Evolutionary conservation across 2,888 invertebrate species (phyloP).

Genomic region (Teleogryllus oceanicus): DNA sequence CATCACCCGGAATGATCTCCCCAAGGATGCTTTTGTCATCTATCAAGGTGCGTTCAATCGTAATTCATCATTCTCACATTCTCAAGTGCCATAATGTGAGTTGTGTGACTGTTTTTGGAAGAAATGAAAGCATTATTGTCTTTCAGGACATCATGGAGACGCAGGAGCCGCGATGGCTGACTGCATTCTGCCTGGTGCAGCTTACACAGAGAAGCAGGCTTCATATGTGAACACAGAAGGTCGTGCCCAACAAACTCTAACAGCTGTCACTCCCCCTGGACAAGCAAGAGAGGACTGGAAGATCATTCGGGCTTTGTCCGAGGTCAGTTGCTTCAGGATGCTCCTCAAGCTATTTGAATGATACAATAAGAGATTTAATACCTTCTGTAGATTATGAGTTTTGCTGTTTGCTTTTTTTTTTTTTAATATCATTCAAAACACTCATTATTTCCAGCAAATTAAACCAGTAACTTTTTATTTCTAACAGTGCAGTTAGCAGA

Average conservation of each 20-base stretch:
- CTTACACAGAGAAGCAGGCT: slow-evolving; percentile 98
- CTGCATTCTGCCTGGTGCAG: slow-evolving; percentile 89
- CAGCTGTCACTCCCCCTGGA: slow-evolving; percentile 87
- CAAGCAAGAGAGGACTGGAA: slow-evolving; percentile 97
- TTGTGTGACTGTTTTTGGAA: background rate
- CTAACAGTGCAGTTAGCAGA: too few species aligned
- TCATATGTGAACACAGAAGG: slow-evolving; percentile 98
- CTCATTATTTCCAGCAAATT: too few species aligned
- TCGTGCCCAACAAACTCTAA: slow-evolving; percentile 83
- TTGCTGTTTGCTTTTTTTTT: too few species aligned
- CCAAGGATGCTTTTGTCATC: slow-evolving; percentile 77
- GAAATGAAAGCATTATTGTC: too few species aligned
- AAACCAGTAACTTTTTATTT: background rate
- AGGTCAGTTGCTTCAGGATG: slow-evolving; percentile 56
- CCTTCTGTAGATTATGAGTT: background rate
- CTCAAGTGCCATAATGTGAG: background rate
- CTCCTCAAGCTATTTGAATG: background rate
- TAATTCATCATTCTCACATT: background rate
- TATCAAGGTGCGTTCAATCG: slow-evolving; percentile 66
- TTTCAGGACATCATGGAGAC: slow-evolving; percentile 91
- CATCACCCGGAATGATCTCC: slow-evolving; percentile 72
- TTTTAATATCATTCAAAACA: too few species aligned
- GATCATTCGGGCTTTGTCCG: slow-evolving; percentile 92
- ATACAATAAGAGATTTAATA: background rate
- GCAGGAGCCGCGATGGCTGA: slow-evolving; percentile 89